Evolutionary conservation across 2,113 vertebrate species (phyloP).

Genomic region (Chaetura pelagica): DNA sequence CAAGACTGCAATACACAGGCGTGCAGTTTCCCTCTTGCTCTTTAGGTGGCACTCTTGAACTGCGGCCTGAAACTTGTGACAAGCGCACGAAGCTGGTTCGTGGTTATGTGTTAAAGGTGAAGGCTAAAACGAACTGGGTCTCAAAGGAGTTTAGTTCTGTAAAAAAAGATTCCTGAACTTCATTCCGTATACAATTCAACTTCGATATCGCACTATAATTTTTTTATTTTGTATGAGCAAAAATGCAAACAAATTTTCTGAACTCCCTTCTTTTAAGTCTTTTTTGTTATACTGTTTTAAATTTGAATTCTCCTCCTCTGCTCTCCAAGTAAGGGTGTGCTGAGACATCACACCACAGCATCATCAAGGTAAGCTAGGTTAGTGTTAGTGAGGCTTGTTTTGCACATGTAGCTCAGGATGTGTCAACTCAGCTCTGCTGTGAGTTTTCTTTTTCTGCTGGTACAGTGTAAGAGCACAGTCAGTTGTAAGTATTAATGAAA

Average conservation of each 20-base stretch:
- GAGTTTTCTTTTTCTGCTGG: not conserved
- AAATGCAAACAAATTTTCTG: not conserved
- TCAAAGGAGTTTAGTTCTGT: not conserved
- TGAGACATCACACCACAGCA: not conserved
- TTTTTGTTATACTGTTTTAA: not conserved
- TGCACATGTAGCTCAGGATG: accelerated
- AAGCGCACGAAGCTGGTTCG: accelerated
- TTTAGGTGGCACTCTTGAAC: conserved; percentile 25
- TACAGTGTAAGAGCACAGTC: not conserved
- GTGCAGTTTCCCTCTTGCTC: not conserved
- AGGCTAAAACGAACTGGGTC: not conserved
- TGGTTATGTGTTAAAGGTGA: not conserved
- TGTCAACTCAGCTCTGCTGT: not conserved
- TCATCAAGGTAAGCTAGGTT: not conserved
- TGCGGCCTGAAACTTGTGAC: not conserved
- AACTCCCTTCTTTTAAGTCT: not conserved
- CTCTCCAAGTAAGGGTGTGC: not conserved
- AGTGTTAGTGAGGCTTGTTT: not conserved
- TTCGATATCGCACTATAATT: accelerated
- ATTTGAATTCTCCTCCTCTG: not conserved
- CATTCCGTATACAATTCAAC: accelerated
- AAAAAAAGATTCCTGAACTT: not conserved
- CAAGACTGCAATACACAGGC: not conserved
- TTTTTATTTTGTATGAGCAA: not conserved
- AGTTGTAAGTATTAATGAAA: not conserved